A percentile compares a stretch with the other conserved stretches of the same genome.
These are phyloP conservation scores for Scaptomyza hsui DNA, from an alignment of 1,140 invertebrate species.

Conservation along the genomic window DNA sequence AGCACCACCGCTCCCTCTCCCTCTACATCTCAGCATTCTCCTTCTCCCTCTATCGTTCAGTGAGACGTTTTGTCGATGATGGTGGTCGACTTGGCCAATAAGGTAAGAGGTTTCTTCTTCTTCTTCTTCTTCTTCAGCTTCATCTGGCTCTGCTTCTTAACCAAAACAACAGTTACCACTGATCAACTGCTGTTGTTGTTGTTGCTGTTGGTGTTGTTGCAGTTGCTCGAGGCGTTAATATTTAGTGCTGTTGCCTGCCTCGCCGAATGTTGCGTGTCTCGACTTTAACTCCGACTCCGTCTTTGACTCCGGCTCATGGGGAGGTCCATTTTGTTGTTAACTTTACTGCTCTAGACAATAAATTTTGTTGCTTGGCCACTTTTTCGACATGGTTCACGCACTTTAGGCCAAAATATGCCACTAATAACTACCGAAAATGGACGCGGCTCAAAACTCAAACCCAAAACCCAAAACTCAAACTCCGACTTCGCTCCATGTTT, in stretches of 20 bases:
- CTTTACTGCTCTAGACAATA: constrained; percentile 71
- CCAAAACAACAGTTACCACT: constrained; percentile 78
- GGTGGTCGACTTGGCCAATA: constrained; percentile 76
- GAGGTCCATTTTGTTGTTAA: constrained; percentile 82
- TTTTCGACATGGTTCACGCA: constrained; percentile 81
- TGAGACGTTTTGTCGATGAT: constrained; percentile 56
- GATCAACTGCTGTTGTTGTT: constrained; percentile 48
- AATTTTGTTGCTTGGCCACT: constrained; percentile 72
- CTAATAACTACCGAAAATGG: constrained; percentile 82
- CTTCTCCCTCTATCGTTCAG: neutral
- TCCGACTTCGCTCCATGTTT: constrained; percentile 33
- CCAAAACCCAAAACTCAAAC: neutral
- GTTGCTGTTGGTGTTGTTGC: constrained; percentile 36
- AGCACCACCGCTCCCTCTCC: constrained; percentile 9
- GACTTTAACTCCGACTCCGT: neutral
- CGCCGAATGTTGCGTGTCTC: constrained; percentile 63
- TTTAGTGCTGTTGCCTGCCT: constrained; percentile 62
- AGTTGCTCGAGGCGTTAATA: constrained; percentile 76
- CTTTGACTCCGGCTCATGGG: constrained; percentile 48
- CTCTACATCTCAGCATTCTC: neutral
- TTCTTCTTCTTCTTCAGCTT: constrained; percentile 14
- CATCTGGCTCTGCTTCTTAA: constrained; percentile 32
- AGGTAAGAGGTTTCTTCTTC: constrained; percentile 66
- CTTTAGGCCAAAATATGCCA: constrained; percentile 82
- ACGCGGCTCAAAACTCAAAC: constrained; percentile 21